Base-by-base conservation (phyloP, 2,888 invertebrate genomes). In the Iphiclides podalirius region DNA sequence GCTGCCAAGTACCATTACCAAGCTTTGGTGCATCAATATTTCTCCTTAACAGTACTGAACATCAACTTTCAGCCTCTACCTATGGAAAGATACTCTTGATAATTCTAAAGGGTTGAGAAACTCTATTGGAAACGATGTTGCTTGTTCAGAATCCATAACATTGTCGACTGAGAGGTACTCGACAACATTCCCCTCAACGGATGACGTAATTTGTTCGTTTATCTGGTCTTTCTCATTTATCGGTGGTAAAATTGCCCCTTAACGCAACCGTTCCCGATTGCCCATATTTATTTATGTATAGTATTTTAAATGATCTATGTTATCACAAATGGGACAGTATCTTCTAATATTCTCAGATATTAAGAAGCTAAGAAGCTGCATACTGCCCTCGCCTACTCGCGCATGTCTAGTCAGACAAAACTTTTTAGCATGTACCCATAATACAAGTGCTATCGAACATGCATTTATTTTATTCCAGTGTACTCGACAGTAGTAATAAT, bases 21-120 rank as follows among this genome's bases (percentile, higher is more conserved):
- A 60, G 41, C 39, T 56, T 57, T 34, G 61, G 61, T 11, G 57
- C 58, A 6, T 62, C 60, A 1, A 63, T 47, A 52, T 66, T 63
- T 35, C 57, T n/a, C 58, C 62, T 60, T 23, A 62, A 55, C 4
- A 64, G 15, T 28, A 63, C 59, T 12, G 61, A 39, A 66, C 63
- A 14, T 59, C 65, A 42, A 66, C 46, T 46, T 65, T 65, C 37
- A 64, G 37, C 20, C 47, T 46, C 38, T 66, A 20, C 39, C 60
- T 62, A 42, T 66, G 61, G 2, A 59, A 59, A 17, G 61, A 61
- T 14, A 63, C 57, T 3, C 60, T 57, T 35, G 58, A 52, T 33
- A 59, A 40, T 37, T 62, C 56, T 47, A 60, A 47, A 43, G 62
- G 60, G 37, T 62, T 62, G 0, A 61, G 50, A 54, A 63, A 60